phyloP scores from a whole-genome alignment of 2,797 vertebrate species.

The Lycodopsis pacificus region DNA sequence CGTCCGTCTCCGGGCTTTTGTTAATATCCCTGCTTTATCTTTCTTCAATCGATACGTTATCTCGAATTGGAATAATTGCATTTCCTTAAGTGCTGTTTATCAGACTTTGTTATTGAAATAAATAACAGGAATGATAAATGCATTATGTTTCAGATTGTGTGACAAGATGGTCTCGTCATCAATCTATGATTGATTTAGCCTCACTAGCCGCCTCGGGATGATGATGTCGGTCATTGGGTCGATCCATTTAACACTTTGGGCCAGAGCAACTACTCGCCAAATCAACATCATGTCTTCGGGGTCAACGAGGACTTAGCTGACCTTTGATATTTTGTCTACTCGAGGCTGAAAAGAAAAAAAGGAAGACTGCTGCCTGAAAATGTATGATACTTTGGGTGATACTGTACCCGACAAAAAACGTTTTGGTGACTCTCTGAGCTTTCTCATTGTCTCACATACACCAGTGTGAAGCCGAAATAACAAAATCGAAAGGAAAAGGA shows the following conservation, averaged over 20 bases:
- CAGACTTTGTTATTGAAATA: background rate
- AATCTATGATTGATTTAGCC: constrained; percentile 8
- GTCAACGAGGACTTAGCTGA: background rate
- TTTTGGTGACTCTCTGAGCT: background rate
- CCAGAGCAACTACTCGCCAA: too few species aligned
- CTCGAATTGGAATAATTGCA: constrained; percentile 15
- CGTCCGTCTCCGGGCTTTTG: background rate
- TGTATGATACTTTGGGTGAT: background rate
- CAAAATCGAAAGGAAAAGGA: constrained; percentile 4
- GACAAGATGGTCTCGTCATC: constrained; percentile 6
- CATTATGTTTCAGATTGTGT: constrained; percentile 11
- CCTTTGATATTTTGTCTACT: constrained; percentile 1
- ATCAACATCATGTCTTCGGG: background rate
- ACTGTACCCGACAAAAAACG: background rate
- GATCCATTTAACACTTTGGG: background rate
- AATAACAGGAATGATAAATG: constrained; percentile 9
- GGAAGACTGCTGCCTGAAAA: background rate
- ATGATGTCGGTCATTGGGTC: background rate
- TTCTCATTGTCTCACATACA: background rate
- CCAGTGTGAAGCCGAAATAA: background rate
- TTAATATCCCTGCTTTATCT: constrained; percentile 11
- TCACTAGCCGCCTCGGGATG: background rate
- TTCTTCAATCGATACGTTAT: background rate
- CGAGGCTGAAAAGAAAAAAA: background rate
- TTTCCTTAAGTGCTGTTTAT: constrained; percentile 16